These are phyloP conservation scores for Cladorhizidae sp. DNA, from an alignment of 37 sponge, comb jelly and placozoan species.

Conservation along the genomic window DNA sequence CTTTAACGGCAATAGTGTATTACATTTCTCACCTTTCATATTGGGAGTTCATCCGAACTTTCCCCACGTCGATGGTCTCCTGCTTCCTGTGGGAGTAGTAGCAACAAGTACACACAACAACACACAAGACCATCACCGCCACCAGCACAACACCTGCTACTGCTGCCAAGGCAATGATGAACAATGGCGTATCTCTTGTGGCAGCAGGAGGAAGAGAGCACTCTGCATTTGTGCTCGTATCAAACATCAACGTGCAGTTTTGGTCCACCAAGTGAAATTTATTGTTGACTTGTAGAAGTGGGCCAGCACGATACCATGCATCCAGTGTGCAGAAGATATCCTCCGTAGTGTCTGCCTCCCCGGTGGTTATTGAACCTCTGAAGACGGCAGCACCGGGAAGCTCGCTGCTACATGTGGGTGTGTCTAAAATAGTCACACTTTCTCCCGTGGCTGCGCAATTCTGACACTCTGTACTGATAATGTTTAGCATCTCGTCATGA, in stretches of 20 bases:
- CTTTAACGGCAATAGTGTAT: no score
- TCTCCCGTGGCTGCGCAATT: background rate
- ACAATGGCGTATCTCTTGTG: no score
- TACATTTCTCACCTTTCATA: no score
- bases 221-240: background rate
- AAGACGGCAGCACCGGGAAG: constrained; percentile 1
- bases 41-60: no score
- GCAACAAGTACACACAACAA: no score
- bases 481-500: background rate
- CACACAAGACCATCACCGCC: no score
- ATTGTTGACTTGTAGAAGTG: constrained; percentile 8
- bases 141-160: no score
- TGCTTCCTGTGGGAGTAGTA: no score
- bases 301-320: constrained; percentile 7
- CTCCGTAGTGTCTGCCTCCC: background rate
- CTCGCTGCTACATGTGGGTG: constrained; percentile 10
- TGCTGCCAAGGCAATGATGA: no score
- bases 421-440: background rate
- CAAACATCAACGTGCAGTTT: background rate
- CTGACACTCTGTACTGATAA: constrained; percentile 4
- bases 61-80: no score
- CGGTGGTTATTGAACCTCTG: constrained; percentile 6
- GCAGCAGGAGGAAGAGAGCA: no score
- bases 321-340: constrained; percentile 16
- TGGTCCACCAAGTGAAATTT: background rate